phyloP scores from a whole-genome alignment of 2,113 vertebrate genomes.

The Thamnaconus septentrionalis region DNA sequence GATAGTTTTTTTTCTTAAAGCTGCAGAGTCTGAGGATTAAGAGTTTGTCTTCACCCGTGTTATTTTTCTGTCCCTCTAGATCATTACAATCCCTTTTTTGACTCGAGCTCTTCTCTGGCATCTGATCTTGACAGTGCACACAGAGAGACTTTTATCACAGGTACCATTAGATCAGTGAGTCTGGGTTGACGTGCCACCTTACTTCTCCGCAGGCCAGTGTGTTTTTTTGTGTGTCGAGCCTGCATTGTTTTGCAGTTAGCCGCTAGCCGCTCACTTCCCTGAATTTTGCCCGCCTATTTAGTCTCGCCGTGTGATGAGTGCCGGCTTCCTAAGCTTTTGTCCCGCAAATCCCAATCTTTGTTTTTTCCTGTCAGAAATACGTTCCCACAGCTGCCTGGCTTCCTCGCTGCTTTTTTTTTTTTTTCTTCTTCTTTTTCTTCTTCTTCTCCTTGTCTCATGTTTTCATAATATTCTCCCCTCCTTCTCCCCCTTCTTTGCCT shows the following conservation, averaged over 20 bases:
- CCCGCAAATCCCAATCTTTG: conserved; percentile 40
- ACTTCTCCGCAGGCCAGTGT: not conserved
- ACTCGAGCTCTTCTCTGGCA: conserved; percentile 71
- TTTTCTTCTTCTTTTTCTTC: not conserved
- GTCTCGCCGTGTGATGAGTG: conserved; percentile 31
- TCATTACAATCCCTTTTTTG: conserved; percentile 79
- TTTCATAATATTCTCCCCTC: conserved; percentile 21
- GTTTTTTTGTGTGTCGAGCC: conserved; percentile 1
- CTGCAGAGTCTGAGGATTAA: conserved; percentile 7
- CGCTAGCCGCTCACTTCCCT: not conserved
- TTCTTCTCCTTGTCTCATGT: not conserved
- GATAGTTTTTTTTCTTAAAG: conserved; percentile 8
- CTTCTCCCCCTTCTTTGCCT: conserved; percentile 20
- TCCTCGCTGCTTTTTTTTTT: conserved; percentile 12
- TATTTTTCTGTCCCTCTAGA: conserved; percentile 74
- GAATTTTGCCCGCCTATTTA: conserved; percentile 24
- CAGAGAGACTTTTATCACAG: conserved; percentile 71
- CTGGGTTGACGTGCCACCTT: not conserved
- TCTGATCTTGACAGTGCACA: conserved; percentile 70
- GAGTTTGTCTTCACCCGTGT: conserved; percentile 27
- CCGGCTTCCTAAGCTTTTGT: conserved; percentile 45
- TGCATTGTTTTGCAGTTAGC: conserved; percentile 16
- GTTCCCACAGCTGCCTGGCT: conserved; percentile 19
- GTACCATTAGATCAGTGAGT: conserved; percentile 54
- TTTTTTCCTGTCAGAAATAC: conserved; percentile 20